Evolutionary conservation across 2,888 invertebrate genomes (phyloP).

Genomic region (Metopia argyrocephala): DNA sequence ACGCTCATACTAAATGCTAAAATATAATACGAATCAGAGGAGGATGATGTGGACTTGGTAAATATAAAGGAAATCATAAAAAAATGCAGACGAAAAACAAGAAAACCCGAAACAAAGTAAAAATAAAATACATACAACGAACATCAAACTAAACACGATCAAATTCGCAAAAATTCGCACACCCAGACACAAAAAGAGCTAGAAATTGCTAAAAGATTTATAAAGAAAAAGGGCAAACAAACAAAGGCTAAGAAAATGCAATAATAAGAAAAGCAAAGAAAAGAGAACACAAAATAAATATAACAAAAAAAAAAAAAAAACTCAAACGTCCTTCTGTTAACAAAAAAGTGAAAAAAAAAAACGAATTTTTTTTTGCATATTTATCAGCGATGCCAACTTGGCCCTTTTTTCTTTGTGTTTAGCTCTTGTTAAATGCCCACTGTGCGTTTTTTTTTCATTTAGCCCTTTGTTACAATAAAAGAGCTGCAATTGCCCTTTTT

Average conservation of each 20-base stretch:
- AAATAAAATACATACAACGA: conserved; percentile 42
- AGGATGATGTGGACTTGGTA: conserved; percentile 41
- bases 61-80: conserved; percentile 52
- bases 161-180: conserved; percentile 29
- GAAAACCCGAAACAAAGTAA: conserved; percentile 48
- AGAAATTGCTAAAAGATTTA: conserved; percentile 48
- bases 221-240: conserved; percentile 38
- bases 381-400: not conserved
- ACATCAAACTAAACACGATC: conserved; percentile 59
- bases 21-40: conserved; percentile 47
- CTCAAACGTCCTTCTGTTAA: conserved; percentile 72
- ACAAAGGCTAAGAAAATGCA: not conserved
- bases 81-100: conserved; percentile 20
- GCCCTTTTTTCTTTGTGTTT: conserved; percentile 28
- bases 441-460: too few relatives aligned
- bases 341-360: too few relatives aligned
- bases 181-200: conserved; percentile 44
- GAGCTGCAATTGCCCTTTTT: too few relatives aligned
- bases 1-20: not conserved
- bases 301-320: conserved; percentile 57
- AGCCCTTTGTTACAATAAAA: too few relatives aligned
- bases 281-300: conserved; percentile 33
- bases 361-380: not conserved
- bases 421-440: too few relatives aligned
- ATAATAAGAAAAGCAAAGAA: not conserved